Evolutionary conservation across 2,797 vertebrate genomes (phyloP).

Genomic region (Oreonectes daqikongensis): DNA sequence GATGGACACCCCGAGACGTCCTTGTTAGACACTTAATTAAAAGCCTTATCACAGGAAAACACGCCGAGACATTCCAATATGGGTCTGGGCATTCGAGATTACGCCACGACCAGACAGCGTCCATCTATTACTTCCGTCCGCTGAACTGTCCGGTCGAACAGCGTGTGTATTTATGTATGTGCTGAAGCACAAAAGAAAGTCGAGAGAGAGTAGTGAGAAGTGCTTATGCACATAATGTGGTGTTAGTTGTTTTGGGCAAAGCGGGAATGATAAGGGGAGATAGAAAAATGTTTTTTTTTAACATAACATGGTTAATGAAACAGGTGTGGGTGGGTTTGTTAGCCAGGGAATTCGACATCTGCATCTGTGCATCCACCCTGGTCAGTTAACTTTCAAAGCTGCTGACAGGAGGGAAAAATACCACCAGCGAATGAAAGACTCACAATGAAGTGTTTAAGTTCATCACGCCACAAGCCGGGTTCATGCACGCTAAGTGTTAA

Average conservation of each 20-base stretch:
- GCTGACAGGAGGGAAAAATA: constrained; percentile 6
- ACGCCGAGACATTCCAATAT: constrained; percentile 61
- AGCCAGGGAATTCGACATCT: constrained; percentile 5
- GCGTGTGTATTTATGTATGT: constrained; percentile 34
- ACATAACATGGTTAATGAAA: constrained; percentile 16
- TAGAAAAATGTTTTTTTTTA: constrained; percentile 5
- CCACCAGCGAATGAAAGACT: constrained; percentile 37
- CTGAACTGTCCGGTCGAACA: constrained; percentile 49
- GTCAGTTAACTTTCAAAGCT: constrained; percentile 42
- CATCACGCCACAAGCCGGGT: constrained; percentile 67
- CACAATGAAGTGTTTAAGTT: constrained; percentile 80
- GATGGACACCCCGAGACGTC: constrained; percentile 56
- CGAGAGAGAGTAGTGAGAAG: not conserved
- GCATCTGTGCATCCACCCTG: constrained; percentile 36
- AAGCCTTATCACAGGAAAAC: constrained; percentile 67
- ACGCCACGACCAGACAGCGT: constrained; percentile 46
- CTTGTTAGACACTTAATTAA: constrained; percentile 71
- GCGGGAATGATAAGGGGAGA: not conserved
- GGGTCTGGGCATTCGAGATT: constrained; percentile 67
- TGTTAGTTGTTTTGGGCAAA: constrained; percentile 6
- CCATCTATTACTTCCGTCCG: constrained; percentile 53
- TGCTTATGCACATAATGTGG: not conserved
- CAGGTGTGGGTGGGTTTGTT: constrained; percentile 4
- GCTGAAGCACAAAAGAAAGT: constrained; percentile 22
- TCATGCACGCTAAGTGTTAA: constrained; percentile 67